phyloP scores from a whole-genome alignment of 2,113 vertebrate species.

The Microcebus lehilahytsara region DNA sequence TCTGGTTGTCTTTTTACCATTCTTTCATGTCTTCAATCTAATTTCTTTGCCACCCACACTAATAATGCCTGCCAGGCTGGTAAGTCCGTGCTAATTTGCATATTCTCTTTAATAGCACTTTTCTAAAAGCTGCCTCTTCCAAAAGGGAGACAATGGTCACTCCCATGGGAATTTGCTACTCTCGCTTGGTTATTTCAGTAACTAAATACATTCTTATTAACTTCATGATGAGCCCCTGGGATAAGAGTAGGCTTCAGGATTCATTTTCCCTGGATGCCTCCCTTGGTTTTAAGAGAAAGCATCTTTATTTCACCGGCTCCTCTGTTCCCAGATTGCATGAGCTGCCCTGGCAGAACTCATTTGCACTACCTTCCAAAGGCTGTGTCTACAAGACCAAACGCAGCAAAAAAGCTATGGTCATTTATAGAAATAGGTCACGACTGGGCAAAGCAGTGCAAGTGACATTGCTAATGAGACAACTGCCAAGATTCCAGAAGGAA shows the following conservation, averaged over 20 bases:
- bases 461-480: not conserved
- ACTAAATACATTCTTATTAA: not conserved
- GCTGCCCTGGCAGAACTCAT: not conserved
- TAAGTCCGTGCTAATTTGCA: slow-evolving; percentile 1
- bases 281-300: slow-evolving; percentile 25
- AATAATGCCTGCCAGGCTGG: not conserved
- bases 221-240: not conserved
- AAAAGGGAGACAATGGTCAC: not conserved
- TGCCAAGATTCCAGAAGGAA: not conserved
- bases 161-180: not conserved
- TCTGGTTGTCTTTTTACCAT: not conserved
- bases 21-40: slow-evolving; percentile 1
- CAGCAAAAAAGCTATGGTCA: not conserved
- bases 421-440: slow-evolving; percentile 29
- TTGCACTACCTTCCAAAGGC: not conserved
- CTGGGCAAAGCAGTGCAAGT: not conserved
- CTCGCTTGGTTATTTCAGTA: slow-evolving; percentile 44
- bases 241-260: not conserved
- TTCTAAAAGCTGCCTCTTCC: slow-evolving; percentile 26
- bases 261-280: not conserved
- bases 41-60: slow-evolving; percentile 28
- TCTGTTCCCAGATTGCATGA: not conserved
- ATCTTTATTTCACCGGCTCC: not conserved
- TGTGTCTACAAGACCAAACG: slow-evolving; percentile 10
- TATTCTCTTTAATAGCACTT: slow-evolving; percentile 33